Percentiles rank a stretch among this genome's conserved stretches.
phyloP scores from a whole-genome alignment of 2,888 invertebrate genomes.

The Tiliacea citrago region DNA sequence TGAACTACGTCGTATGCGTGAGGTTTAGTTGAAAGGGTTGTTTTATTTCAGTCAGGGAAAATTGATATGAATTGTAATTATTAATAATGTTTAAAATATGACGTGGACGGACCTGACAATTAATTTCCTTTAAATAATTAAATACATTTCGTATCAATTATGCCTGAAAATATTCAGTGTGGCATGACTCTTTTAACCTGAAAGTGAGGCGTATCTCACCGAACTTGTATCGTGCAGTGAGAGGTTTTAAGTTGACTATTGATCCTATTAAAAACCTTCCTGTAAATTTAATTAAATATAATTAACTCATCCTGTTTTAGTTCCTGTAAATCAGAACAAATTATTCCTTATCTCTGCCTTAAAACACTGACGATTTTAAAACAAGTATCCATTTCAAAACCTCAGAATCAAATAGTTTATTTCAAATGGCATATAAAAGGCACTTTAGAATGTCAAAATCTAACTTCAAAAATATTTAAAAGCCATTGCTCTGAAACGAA shows the following conservation, averaged over 20 bases:
- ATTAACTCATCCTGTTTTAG: too few relatives aligned
- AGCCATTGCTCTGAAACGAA: background rate
- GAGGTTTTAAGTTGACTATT: background rate
- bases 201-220: background rate
- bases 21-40: background rate
- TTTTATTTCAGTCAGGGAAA: slow-evolving; percentile 6
- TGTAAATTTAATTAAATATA: too few relatives aligned
- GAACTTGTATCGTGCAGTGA: background rate
- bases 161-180: background rate
- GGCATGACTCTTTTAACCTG: background rate
- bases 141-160: background rate
- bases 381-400: background rate
- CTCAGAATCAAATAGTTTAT: background rate
- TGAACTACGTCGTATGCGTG: background rate
- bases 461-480: slow-evolving; percentile 4
- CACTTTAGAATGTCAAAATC: background rate
- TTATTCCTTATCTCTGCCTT: too few relatives aligned
- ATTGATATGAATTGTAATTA: background rate
- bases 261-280: background rate
- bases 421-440: background rate
- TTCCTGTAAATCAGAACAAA: too few relatives aligned
- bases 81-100: slow-evolving; percentile 5
- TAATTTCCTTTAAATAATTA: background rate
- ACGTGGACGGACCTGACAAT: background rate
- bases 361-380: too few relatives aligned